Percentiles rank a stretch among this genome's conserved stretches.
Conservation (phyloP, 2,113 vertebrate genomes). For the Nycticorax nycticorax region DNA sequence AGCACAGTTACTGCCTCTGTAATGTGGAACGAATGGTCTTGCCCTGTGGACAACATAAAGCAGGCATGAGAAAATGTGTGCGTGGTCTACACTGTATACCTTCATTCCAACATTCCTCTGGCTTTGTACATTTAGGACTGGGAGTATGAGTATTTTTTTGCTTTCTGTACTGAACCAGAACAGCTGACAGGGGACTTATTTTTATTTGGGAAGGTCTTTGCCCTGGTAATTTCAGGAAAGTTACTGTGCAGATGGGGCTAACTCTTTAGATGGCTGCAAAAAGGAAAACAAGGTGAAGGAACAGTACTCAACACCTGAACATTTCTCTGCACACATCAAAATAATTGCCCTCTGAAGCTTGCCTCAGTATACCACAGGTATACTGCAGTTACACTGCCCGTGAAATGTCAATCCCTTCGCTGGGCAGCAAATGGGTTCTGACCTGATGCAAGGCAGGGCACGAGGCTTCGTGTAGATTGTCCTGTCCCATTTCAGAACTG, state of each 20-base stretch:
- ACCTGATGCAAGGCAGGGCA: background rate
- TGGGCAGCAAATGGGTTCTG: background rate
- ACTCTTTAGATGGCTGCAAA: background rate
- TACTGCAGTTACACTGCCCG: background rate
- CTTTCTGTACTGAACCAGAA: conserved; percentile 39
- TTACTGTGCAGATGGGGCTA: background rate
- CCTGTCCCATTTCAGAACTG: background rate
- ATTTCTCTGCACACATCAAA: background rate
- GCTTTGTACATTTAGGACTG: background rate
- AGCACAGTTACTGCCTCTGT: background rate
- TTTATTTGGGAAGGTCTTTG: conserved; percentile 43
- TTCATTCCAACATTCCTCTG: conserved; percentile 32
- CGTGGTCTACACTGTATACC: background rate
- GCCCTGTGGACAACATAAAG: conserved; percentile 9
- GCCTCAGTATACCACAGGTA: background rate
- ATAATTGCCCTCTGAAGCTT: background rate
- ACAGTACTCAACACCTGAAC: background rate
- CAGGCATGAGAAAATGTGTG: background rate
- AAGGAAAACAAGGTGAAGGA: background rate
- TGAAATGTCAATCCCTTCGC: fast-evolving
- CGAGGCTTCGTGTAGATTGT: fast-evolving
- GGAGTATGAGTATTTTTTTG: conserved; percentile 10
- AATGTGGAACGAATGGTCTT: conserved; percentile 17
- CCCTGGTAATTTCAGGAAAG: conserved; percentile 33
- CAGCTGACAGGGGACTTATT: conserved; percentile 11